These are phyloP conservation scores for Agapornis canus DNA, from an alignment of 2,797 vertebrate species.

Conservation along the genomic window DNA sequence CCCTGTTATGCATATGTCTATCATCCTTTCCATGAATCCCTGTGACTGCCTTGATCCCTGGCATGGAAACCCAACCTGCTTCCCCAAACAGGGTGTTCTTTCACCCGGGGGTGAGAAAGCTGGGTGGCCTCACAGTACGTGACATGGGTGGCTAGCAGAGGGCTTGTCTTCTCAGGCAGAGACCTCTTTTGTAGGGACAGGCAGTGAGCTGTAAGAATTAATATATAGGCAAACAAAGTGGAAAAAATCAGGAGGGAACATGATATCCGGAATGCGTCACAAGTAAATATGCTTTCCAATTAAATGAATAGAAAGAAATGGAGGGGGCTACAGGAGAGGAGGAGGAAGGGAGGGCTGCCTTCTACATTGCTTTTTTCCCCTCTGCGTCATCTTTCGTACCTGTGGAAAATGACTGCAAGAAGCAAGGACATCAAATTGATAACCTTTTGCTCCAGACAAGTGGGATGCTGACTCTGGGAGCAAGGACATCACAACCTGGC, in stretches of 20 bases:
- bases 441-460: neutral
- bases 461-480: neutral
- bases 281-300: constrained; percentile 45
- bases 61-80: neutral
- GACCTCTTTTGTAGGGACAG: neutral
- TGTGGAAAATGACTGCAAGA: neutral
- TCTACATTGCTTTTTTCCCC: neutral
- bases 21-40: neutral
- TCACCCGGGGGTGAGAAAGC: neutral
- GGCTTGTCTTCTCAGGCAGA: neutral
- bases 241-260: constrained; percentile 46
- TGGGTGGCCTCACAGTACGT: neutral
- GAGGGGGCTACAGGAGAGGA: neutral
- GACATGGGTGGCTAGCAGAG: neutral
- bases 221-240: constrained; percentile 46
- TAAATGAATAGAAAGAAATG: constrained; percentile 10
- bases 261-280: constrained; percentile 51
- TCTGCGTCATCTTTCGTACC: neutral
- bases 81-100: constrained; percentile 48
- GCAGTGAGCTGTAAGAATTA: constrained; percentile 50
- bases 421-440: neutral
- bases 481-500: neutral
- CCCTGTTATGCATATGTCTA: neutral
- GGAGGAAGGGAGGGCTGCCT: neutral
- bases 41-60: neutral